phyloP scores from a whole-genome alignment of 1,140 invertebrate genomes.

The Rhyzopertha dominica region DNA sequence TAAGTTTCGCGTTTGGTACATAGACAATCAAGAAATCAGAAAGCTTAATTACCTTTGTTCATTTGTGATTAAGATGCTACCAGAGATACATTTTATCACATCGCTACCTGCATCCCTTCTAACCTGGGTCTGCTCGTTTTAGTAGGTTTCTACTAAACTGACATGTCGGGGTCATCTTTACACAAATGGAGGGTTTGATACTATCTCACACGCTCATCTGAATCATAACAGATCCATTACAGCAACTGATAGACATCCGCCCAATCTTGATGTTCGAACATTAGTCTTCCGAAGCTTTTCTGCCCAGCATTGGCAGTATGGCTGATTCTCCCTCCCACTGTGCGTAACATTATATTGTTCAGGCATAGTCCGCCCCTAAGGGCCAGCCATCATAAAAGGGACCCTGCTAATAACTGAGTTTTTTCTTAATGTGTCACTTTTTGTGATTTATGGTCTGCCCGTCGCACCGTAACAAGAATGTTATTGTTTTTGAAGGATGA shows the following conservation, averaged over 20 bases:
- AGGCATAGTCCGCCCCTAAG: constrained; percentile 13
- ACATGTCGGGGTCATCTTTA: too few relatives aligned
- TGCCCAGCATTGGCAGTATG: neutral
- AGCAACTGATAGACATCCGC: constrained; percentile 10
- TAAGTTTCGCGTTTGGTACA: too few relatives aligned
- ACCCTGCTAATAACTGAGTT: constrained; percentile 23
- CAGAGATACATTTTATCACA: too few relatives aligned
- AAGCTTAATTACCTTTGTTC: too few relatives aligned
- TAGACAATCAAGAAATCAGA: too few relatives aligned
- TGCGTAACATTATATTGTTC: constrained; percentile 6
- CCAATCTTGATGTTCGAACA: constrained; percentile 7
- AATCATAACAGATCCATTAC: constrained; percentile 20
- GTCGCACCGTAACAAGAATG: constrained; percentile 7
- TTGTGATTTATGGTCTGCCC: constrained; percentile 17
- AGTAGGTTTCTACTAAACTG: too few relatives aligned
- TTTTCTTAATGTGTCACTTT: constrained; percentile 17
- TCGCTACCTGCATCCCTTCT: too few relatives aligned
- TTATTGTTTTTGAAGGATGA: constrained; percentile 16
- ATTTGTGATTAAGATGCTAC: too few relatives aligned
- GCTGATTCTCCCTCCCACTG: constrained; percentile 2
- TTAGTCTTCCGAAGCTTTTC: constrained; percentile 15
- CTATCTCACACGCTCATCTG: too few relatives aligned
- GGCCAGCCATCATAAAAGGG: constrained; percentile 7
- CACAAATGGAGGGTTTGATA: too few relatives aligned
- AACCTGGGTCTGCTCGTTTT: too few relatives aligned